Evolutionary conservation across 2,888 invertebrate genomes (phyloP).

Genomic region (Pammene aurita): DNA sequence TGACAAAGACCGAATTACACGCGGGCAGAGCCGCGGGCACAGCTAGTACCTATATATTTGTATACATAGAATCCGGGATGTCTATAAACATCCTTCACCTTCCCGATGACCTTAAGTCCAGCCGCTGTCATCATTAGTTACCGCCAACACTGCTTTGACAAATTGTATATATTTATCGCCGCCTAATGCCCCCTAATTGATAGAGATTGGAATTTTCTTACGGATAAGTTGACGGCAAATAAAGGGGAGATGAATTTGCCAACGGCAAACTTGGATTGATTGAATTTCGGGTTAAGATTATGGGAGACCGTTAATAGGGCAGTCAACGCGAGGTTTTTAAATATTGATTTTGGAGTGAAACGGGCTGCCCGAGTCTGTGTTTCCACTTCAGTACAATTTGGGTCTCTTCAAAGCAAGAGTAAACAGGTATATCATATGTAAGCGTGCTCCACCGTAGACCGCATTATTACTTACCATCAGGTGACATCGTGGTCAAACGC

Average conservation of each 20-base stretch:
- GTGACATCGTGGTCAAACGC: too few species aligned
- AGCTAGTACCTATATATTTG: too few species aligned
- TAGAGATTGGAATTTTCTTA: conserved; percentile 27
- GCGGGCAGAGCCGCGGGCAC: too few species aligned
- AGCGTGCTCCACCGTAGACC: too few species aligned
- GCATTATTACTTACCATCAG: too few species aligned
- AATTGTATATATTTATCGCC: conserved; percentile 30
- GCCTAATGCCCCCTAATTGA: conserved; percentile 26
- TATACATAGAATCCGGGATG: not conserved
- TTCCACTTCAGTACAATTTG: too few species aligned
- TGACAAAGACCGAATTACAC: too few species aligned
- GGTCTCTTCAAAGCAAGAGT: too few species aligned
- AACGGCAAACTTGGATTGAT: conserved; percentile 13
- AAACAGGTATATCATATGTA: too few species aligned
- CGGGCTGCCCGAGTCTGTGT: too few species aligned
- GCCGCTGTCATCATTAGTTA: conserved; percentile 3
- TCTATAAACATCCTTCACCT: not conserved
- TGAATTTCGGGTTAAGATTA: not conserved
- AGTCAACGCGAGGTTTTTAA: not conserved
- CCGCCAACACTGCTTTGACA: conserved; percentile 5
- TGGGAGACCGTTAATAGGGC: not conserved
- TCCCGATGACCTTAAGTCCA: not conserved
- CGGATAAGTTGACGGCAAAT: conserved; percentile 20
- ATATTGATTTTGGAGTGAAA: too few species aligned
- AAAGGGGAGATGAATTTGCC: conserved; percentile 7